Evolutionary conservation across 2,888 invertebrate species (phyloP).

Genomic region (Synergus laeviventris): DNA sequence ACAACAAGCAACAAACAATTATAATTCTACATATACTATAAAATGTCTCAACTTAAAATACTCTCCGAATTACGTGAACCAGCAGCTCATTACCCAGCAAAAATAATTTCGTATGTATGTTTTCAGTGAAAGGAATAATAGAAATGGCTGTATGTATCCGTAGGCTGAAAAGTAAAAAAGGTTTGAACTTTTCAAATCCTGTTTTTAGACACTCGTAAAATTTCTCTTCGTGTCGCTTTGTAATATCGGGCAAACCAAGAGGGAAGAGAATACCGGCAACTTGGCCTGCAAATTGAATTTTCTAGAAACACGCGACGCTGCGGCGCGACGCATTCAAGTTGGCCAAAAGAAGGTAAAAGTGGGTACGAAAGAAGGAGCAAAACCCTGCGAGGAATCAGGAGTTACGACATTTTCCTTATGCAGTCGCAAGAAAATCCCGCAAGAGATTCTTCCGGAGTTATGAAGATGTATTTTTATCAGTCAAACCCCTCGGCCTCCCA

Average conservation of each 20-base stretch:
- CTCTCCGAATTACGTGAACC: background rate
- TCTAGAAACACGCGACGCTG: slow-evolving; percentile 37
- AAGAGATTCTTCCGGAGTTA: slow-evolving; percentile 54
- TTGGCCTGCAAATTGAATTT: slow-evolving; percentile 37
- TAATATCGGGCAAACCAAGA: slow-evolving; percentile 32
- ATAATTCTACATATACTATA: no score
- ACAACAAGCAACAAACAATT: no score
- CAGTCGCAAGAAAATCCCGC: slow-evolving; percentile 47
- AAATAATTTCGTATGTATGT: background rate
- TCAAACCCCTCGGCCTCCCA: slow-evolving; percentile 44
- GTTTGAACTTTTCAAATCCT: background rate
- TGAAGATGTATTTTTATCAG: slow-evolving; percentile 54
- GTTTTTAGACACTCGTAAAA: slow-evolving; percentile 32
- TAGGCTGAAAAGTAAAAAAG: background rate
- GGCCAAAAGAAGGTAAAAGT: slow-evolving; percentile 16
- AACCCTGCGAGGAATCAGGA: background rate
- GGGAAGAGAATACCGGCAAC: slow-evolving; percentile 30
- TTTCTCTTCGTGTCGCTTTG: slow-evolving; percentile 18
- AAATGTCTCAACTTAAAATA: no score
- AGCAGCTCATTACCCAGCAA: background rate
- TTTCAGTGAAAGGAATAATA: background rate
- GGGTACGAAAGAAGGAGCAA: background rate
- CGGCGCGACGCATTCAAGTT: slow-evolving; percentile 26
- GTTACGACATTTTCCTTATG: background rate
- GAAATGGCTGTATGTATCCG: background rate